phyloP scores from a whole-genome alignment of 2,113 vertebrate genomes.

The Solea solea region DNA sequence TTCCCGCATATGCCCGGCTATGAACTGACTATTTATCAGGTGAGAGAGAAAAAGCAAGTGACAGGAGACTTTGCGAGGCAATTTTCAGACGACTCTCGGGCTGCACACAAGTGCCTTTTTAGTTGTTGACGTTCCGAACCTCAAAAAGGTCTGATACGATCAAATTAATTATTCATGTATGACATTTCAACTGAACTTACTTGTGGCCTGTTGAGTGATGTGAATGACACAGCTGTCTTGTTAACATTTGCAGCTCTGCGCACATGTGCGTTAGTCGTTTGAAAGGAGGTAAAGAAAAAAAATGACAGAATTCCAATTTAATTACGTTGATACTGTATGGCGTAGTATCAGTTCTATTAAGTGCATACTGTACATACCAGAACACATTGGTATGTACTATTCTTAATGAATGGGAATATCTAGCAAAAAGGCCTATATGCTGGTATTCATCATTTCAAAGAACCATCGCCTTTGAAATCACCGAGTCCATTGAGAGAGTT shows the following conservation, averaged over 20 bases:
- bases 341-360: background rate
- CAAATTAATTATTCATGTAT: slow-evolving; percentile 30
- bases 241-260: slow-evolving; percentile 23
- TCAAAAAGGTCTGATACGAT: slow-evolving; percentile 18
- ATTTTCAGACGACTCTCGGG: slow-evolving; percentile 14
- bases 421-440: slow-evolving; percentile 47
- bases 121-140: background rate
- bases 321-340: background rate
- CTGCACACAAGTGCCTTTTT: background rate
- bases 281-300: background rate
- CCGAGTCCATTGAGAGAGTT: slow-evolving; percentile 52
- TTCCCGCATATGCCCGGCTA: slow-evolving; percentile 1
- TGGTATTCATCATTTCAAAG: slow-evolving; percentile 72
- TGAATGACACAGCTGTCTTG: slow-evolving; percentile 11
- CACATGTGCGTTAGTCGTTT: background rate
- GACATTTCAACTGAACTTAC: slow-evolving; percentile 15
- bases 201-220: background rate
- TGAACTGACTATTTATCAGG: slow-evolving; percentile 15
- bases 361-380: background rate
- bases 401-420: slow-evolving; percentile 43
- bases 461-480: slow-evolving; percentile 68
- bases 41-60: slow-evolving; percentile 23
- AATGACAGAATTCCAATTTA: background rate
- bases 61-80: slow-evolving; percentile 14
- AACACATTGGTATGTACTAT: background rate